A percentile compares a stretch with the other conserved stretches of the same genome.
These are phyloP conservation scores for Synchiropus splendidus DNA, from an alignment of 2,113 vertebrate genomes.

Conservation along the genomic window DNA sequence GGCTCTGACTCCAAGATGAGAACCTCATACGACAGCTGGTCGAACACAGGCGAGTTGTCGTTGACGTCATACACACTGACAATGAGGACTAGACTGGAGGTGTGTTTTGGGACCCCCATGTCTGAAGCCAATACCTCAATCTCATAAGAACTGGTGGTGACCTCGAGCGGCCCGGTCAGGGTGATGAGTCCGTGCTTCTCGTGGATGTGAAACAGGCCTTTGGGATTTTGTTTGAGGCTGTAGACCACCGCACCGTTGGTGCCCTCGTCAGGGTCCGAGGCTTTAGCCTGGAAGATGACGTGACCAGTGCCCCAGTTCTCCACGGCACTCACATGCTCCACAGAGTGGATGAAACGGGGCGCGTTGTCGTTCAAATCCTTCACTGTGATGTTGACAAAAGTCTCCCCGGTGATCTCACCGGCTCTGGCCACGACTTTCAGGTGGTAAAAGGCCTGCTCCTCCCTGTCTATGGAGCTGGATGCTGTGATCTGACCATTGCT, in stretches of 20 bases:
- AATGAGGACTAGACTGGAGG: conserved; percentile 79
- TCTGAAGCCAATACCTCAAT: conserved; percentile 85
- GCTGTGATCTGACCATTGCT: conserved; percentile 78
- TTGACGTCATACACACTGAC: conserved; percentile 93
- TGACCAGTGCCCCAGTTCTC: conserved; percentile 94
- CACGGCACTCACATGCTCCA: conserved; percentile 87
- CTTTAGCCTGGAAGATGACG: conserved; percentile 86
- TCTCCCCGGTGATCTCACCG: conserved; percentile 82
- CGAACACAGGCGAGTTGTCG: conserved; percentile 89
- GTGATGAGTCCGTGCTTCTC: conserved; percentile 81
- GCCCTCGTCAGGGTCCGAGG: conserved; percentile 86
- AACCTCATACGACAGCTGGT: conserved; percentile 93
- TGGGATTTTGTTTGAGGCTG: conserved; percentile 85
- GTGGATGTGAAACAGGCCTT: conserved; percentile 78
- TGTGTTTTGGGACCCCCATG: conserved; percentile 81
- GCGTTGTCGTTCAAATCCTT: conserved; percentile 95
- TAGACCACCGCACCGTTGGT: conserved; percentile 83
- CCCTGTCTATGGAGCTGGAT: conserved; percentile 80
- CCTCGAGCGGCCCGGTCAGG: conserved; percentile 76
- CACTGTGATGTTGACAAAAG: conserved; percentile 86
- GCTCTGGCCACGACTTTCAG: conserved; percentile 87
- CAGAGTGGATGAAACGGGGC: conserved; percentile 78
- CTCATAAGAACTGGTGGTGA: conserved; percentile 83
- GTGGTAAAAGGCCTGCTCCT: conserved; percentile 88
- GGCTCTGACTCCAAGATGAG: conserved; percentile 84